These are phyloP conservation scores for Notodonta ziczac DNA, from an alignment of 2,888 invertebrate species.

Conservation along the genomic window DNA sequence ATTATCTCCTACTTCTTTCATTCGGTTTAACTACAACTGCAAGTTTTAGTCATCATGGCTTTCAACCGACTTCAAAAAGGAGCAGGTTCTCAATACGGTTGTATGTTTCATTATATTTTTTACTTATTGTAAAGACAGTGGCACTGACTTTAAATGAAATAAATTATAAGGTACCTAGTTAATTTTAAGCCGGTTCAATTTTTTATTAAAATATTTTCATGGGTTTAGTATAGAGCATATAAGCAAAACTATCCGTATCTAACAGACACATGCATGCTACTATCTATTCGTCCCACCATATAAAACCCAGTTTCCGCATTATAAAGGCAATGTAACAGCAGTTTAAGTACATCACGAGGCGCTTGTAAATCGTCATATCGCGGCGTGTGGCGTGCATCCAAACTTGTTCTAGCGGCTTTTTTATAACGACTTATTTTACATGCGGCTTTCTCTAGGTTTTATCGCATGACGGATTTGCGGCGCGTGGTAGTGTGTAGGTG, in stretches of 20 bases:
- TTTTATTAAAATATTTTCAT: too few relatives aligned
- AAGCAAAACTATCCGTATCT: neutral
- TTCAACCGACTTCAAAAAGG: too few relatives aligned
- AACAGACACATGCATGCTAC: neutral
- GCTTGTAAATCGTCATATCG: conserved; percentile 6
- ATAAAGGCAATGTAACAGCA: neutral
- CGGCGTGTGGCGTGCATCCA: conserved; percentile 5
- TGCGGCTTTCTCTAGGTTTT: neutral
- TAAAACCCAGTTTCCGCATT: neutral
- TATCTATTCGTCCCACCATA: neutral
- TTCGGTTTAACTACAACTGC: too few relatives aligned
- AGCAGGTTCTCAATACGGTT: too few relatives aligned
- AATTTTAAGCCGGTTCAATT: too few relatives aligned
- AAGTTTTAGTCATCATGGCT: too few relatives aligned
- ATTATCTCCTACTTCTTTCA: too few relatives aligned
- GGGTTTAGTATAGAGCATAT: neutral
- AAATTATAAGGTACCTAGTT: too few relatives aligned
- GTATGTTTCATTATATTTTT: too few relatives aligned
- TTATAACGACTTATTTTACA: neutral
- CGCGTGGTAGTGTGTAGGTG: neutral
- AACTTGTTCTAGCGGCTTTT: conserved; percentile 4
- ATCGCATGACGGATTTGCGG: neutral
- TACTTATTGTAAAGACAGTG: too few relatives aligned
- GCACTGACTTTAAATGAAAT: too few relatives aligned
- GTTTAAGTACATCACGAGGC: conserved; percentile 3